Percentiles rank a stretch among this genome's conserved stretches.
Conservation (phyloP, 2,888 invertebrate genomes). For the Drosophila subsilvestris region DNA sequence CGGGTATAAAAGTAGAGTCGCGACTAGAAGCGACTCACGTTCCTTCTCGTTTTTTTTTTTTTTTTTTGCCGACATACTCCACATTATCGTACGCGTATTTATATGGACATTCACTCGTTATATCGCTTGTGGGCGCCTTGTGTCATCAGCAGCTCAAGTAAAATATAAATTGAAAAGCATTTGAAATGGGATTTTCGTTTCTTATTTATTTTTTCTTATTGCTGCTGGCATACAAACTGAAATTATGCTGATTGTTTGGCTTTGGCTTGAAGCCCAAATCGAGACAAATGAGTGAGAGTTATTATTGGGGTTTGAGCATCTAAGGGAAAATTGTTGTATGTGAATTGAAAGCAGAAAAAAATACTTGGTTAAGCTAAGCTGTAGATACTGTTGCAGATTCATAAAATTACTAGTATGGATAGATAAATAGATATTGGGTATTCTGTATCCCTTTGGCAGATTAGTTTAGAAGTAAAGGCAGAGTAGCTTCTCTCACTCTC, state of each 20-base stretch:
- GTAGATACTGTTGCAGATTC: too few relatives aligned
- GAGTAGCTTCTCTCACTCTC: too few relatives aligned
- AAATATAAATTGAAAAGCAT: conserved; percentile 71
- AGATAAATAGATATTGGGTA: too few relatives aligned
- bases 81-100: conserved; percentile 1
- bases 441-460: too few relatives aligned
- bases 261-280: conserved; percentile 35
- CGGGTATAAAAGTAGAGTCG: too few relatives aligned
- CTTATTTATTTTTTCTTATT: conserved; percentile 14
- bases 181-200: conserved; percentile 47
- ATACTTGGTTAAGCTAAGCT: too few relatives aligned
- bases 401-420: too few relatives aligned
- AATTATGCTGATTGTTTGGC: conserved; percentile 74
- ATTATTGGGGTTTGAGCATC: conserved; percentile 43
- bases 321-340: conserved; percentile 51
- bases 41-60: background rate
- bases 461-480: too few relatives aligned
- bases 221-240: conserved; percentile 44
- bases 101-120: conserved; percentile 40
- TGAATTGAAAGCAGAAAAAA: too few relatives aligned
- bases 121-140: conserved; percentile 54
- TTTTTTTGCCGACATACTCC: conserved; percentile 4
- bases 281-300: conserved; percentile 54
- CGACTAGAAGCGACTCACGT: too few relatives aligned
- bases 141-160: conserved; percentile 66